A percentile compares a stretch with the other conserved stretches of the same genome.
Evolutionary conservation across 1,140 invertebrate species (phyloP).

Genomic region (Araneus ventricosus): DNA sequence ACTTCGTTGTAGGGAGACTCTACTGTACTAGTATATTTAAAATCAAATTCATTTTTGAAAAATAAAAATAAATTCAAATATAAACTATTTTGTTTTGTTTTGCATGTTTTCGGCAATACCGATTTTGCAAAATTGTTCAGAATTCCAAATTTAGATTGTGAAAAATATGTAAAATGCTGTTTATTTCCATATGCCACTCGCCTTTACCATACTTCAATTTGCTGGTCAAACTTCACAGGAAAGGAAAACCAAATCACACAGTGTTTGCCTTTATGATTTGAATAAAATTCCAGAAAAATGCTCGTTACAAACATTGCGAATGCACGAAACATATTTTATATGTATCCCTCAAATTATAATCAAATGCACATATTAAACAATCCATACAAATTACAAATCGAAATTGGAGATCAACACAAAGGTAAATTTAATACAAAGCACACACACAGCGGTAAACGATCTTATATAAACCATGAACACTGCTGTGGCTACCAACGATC

Average conservation of each 20-base stretch:
- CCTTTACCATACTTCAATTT: no score
- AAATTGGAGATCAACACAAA: background rate
- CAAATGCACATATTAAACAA: conserved; percentile 21
- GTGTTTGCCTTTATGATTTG: background rate
- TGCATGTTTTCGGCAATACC: no score
- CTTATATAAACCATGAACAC: conserved; percentile 3
- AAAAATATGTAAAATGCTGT: no score
- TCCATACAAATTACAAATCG: background rate
- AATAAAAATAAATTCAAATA: no score
- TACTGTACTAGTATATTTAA: no score
- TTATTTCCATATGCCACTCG: no score
- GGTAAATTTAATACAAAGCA: background rate
- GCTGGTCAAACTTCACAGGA: no score
- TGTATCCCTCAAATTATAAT: background rate
- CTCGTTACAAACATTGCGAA: background rate
- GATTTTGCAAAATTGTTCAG: no score
- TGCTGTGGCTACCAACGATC: background rate
- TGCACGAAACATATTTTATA: background rate
- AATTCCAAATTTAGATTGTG: no score
- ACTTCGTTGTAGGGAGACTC: no score
- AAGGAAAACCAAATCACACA: background rate
- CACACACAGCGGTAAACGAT: background rate
- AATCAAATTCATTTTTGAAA: no score
- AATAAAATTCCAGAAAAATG: background rate
- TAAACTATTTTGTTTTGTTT: no score